Conservation (phyloP, 2,888 invertebrate genomes). For the Drosophila yooni region DNA sequence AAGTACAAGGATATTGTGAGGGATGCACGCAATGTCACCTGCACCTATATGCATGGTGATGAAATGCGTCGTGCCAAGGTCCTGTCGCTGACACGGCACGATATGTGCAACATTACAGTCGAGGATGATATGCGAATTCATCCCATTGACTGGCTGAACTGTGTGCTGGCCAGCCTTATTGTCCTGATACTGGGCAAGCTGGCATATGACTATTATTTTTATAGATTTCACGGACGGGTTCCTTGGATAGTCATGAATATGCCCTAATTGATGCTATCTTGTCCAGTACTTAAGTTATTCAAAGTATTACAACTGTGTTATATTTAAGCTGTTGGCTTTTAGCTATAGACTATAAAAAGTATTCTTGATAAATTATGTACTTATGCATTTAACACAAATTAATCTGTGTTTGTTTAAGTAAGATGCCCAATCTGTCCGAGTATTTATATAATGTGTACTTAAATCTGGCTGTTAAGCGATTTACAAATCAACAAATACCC, state of each 20-base stretch:
- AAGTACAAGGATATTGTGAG: slow-evolving; percentile 90
- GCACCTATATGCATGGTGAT: slow-evolving; percentile 87
- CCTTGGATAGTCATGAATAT: slow-evolving; percentile 94
- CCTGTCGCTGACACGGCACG: slow-evolving; percentile 88
- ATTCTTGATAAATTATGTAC: slow-evolving; percentile 2
- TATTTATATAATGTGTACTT: neutral
- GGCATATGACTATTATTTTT: slow-evolving; percentile 92
- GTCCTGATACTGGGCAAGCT: slow-evolving; percentile 90
- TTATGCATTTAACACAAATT: neutral
- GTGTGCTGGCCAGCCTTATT: slow-evolving; percentile 89
- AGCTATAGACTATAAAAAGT: neutral
- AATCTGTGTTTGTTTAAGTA: neutral
- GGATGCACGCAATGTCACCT: slow-evolving; percentile 90
- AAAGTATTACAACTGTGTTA: slow-evolving; percentile 26
- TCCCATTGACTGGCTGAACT: slow-evolving; percentile 90
- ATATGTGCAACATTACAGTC: slow-evolving; percentile 88
- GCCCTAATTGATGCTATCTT: slow-evolving; percentile 84
- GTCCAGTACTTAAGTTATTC: neutral
- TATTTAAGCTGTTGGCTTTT: neutral
- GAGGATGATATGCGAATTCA: slow-evolving; percentile 87
- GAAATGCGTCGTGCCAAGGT: slow-evolving; percentile 86
- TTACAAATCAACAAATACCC: neutral
- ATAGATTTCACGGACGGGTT: slow-evolving; percentile 91
- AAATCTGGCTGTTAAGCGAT: neutral
- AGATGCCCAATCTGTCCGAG: neutral